Evolutionary conservation across 2,113 vertebrate species (phyloP), one percentile per base, ranked within the genome.

Genomic region (Oncorhynchus clarkii): DNA sequence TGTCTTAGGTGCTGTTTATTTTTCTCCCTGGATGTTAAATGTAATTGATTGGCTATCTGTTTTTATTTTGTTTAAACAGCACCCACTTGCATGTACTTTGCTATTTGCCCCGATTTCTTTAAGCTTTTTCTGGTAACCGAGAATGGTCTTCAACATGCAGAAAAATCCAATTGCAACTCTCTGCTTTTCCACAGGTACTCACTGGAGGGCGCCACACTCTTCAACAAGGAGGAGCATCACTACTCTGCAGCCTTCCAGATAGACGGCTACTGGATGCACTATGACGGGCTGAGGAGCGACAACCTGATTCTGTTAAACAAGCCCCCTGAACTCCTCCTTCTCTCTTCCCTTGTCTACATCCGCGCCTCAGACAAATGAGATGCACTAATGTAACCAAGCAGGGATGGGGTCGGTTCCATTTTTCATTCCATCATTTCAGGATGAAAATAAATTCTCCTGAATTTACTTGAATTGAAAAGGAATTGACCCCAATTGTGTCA

Each of bases 161-260:
- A 67, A 24, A n/a, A 16, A 31, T 14, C 26, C 4, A 12, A 12
- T 31, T 26, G 51, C 13, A 5, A 5, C 11, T 11, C 4, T 31
- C 2, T 81, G 73, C 34, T 29, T 74, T 69, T 64, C 73, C 77
- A 70, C 88, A 96, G 96, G 85, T 96, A 96, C 80, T 88, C 93
- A 60, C 90, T 96, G 75, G 96, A 96, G 91, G 96, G 94, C 39
- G 95, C 95, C 87, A 96, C 95, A 12, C 93, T 96, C 77, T 96
- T 96, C 89, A 96, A 94, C 89, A 95, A 92, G 83, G 94, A 95
- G 76, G 95, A 96, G 78, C 94, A 96, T 86, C 96, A 96, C 89
- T 96, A 96, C 84, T 96, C 94, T 5, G 95, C 95, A 64, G 95
- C 94, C 57, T 95, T 96, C 89, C 94, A 95, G 84, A 95, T 95